Evolutionary conservation across 2,888 invertebrate species (phyloP), one percentile per base, ranked within the genome.

Genomic region (Auanema sp.): DNA sequence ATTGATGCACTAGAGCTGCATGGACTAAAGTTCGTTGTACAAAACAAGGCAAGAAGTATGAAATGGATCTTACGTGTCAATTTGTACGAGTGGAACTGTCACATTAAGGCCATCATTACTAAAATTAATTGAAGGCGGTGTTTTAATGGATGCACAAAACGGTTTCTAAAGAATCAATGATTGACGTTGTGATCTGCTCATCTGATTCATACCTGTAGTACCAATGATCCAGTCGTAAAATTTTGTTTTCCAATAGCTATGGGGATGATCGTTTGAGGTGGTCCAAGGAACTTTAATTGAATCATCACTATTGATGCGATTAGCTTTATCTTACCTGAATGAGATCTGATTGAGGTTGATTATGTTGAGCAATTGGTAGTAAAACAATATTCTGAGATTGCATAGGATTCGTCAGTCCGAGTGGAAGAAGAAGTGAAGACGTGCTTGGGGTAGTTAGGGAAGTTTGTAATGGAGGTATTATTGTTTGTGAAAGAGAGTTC

Each of bases 231-330:
- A 33, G 33, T 33, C 33, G 33, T 33, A 33, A 33, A 33, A 33
- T 8, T 33, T 33, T 54, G 43, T 25, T 66, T 25, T 2, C 70
- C 66, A 40, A 77, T 47, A 1, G 77, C 75, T 16, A 77, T 70
- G 10, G 77, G 77, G 44, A 77, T 49, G 3, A 77, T 16, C 2
- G 74, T 69, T 49, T 77, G 75, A 11, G 69, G 55, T 10, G 72
- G 69, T 10, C 75, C 75, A 49, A 74, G 52, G 0, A 71, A 51
- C 74, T n/a, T n/a, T 77, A 54, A 64, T 70, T 42, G 16, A 55
- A 14, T n/a, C n/a, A n/a, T n/a, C n/a, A n/a, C n/a, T n/a, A n/a
- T n/a, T n/a, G n/a, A n/a, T n/a, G n/a, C 12, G 16, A 51, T 51
- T 16, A 16, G 51, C 14, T 24, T n/a, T n/a, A 10, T 42, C 40